Base-by-base conservation (phyloP, 2,888 invertebrate species). In the Pantelozetes paolii region DNA sequence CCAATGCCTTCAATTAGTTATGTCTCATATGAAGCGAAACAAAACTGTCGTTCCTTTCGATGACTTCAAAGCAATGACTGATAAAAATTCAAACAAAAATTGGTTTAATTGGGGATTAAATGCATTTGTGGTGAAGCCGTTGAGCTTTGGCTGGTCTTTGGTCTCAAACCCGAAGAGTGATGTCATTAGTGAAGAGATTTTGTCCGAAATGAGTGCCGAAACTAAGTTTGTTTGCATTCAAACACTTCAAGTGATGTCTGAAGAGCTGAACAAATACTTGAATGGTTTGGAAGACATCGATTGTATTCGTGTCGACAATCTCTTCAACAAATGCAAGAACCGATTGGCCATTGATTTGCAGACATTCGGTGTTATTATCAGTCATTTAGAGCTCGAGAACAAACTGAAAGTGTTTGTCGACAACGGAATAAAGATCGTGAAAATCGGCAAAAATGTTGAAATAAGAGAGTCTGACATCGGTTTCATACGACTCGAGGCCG, bases 91-190 rank as follows among this genome's bases (percentile, higher is more conserved):
- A 23, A 23, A n/a, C 18, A 57, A 59, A 5, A 69, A 64, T 67
- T 69, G 72, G 75, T 9, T 73, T 18, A 74, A 50, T 20, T 75
- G 75, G 75, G 50, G 71, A 2, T n/a, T 75, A 1, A 75, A 73
- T 42, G 36, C 74, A 11, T 64, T 74, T 26, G 23, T 74, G 9
- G 20, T 71, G 5, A 74, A 74, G 32, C 74, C 74, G 32, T 28
- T 74, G 30, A 48, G 40, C 0, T 1, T 71, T 57, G 74, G 74
- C n/a, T 57, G 57, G 74, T 48, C 40, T 54, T 36, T 73, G 57
- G 18, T 74, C 11, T 28, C 71, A 8, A 40, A 20, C n/a, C n/a
- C 20, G 2, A 40, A 59, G 23, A 45, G 32, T 23, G 23, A 62
- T 42, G 32, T 45, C 15, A 18, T 3, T 8, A 15, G 6, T 9